Conservation (phyloP, 2,888 invertebrate species). For the Laspeyria flexula region DNA sequence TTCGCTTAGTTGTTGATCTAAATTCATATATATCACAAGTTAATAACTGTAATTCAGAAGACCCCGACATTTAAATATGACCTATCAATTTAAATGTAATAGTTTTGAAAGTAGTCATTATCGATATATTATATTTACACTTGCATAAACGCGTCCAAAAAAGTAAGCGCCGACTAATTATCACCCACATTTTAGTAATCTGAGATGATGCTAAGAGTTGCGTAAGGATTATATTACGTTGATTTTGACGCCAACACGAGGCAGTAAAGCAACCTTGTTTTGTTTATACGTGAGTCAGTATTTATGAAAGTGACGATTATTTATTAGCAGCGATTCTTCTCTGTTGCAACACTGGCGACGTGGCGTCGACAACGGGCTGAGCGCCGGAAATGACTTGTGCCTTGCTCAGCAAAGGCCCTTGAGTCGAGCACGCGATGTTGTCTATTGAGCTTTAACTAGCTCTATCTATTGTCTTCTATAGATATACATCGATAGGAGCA, state of each 20-base stretch:
- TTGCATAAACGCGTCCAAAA: slow-evolving; percentile 47
- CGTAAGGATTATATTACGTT: slow-evolving; percentile 54
- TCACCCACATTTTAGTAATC: slow-evolving; percentile 60
- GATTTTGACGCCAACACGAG: slow-evolving; percentile 63
- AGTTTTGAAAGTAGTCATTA: slow-evolving; percentile 10
- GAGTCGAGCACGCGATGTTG: slow-evolving; percentile 60
- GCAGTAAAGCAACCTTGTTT: slow-evolving; percentile 52
- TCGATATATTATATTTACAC: slow-evolving; percentile 41
- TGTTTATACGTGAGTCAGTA: slow-evolving; percentile 71
- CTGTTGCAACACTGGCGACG: slow-evolving; percentile 59
- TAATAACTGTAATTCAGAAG: too few species aligned
- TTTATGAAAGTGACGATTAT: slow-evolving; percentile 79
- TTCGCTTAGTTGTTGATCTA: too few species aligned
- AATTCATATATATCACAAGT: too few species aligned
- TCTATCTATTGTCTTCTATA: slow-evolving; percentile 39
- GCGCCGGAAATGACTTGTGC: slow-evolving; percentile 79
- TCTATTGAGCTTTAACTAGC: slow-evolving; percentile 40
- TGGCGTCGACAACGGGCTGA: slow-evolving; percentile 41
- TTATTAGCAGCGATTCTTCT: slow-evolving; percentile 80
- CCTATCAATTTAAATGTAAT: neutral
- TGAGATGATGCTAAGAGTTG: slow-evolving; percentile 59
- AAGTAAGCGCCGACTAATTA: slow-evolving; percentile 61
- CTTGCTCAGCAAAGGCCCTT: slow-evolving; percentile 64
- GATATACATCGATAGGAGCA: slow-evolving; percentile 17
- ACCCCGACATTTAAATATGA: slow-evolving; percentile 7